These are phyloP conservation scores for Abrostola tripartita DNA, from an alignment of 2,888 invertebrate genomes.

Conservation along the genomic window DNA sequence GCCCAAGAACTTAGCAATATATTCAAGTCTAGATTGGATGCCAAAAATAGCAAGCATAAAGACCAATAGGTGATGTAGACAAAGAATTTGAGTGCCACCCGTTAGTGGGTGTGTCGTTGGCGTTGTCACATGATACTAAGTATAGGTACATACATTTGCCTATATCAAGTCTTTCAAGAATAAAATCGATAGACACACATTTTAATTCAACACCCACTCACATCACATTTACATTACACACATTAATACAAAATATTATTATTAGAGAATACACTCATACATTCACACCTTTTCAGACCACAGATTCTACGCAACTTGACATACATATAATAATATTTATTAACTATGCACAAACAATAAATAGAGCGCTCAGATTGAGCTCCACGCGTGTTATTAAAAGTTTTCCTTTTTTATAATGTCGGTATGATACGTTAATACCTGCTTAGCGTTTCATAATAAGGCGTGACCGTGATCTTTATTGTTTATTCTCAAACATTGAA, in stretches of 20 bases:
- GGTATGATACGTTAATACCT: neutral
- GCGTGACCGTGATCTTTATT: slow-evolving; percentile 22
- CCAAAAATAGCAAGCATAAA: slow-evolving; percentile 45
- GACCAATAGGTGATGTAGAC: slow-evolving; percentile 28
- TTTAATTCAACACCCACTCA: slow-evolving; percentile 3
- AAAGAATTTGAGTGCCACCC: slow-evolving; percentile 27
- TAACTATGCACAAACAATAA: too few species aligned
- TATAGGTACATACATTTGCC: slow-evolving; percentile 27
- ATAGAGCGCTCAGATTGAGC: too few species aligned
- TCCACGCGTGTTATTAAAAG: too few species aligned
- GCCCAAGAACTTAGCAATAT: slow-evolving; percentile 13
- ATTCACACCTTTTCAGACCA: too few species aligned
- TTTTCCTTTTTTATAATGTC: too few species aligned
- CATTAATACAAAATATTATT: neutral
- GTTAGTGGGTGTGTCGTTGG: slow-evolving; percentile 40
- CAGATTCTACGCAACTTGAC: too few species aligned
- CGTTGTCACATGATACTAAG: slow-evolving; percentile 37
- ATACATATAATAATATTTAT: too few species aligned
- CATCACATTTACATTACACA: neutral
- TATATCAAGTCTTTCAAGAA: slow-evolving; percentile 5
- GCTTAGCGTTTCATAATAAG: neutral
- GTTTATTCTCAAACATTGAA: slow-evolving; percentile 33
- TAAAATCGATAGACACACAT: slow-evolving; percentile 11
- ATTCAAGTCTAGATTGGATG: slow-evolving; percentile 16
- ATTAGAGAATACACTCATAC: too few species aligned